These are phyloP conservation scores for Clamator glandarius DNA, from an alignment of 2,797 vertebrate genomes.

Conservation along the genomic window DNA sequence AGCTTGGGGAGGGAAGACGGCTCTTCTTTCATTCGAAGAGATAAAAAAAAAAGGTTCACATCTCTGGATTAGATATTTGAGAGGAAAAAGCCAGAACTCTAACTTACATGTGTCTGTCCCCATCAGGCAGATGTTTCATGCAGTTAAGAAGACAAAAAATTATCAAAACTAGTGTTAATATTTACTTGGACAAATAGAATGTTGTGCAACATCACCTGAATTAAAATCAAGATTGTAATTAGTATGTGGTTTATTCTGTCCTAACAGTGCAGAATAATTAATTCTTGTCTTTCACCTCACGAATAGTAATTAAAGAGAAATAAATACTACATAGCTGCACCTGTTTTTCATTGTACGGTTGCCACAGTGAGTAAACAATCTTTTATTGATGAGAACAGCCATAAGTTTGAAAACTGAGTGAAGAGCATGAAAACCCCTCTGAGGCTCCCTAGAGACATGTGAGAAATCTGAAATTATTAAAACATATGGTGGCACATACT, in stretches of 20 bases:
- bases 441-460: constrained; percentile 51
- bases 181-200: constrained; percentile 63
- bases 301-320: constrained; percentile 81
- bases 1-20: neutral
- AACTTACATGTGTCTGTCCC: neutral
- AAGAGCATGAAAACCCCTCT: constrained; percentile 46
- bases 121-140: neutral
- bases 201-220: constrained; percentile 36
- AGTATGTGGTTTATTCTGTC: constrained; percentile 69
- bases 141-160: neutral
- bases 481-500: constrained; percentile 48
- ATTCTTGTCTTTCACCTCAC: constrained; percentile 58
- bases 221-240: constrained; percentile 71
- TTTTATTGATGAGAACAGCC: constrained; percentile 78
- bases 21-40: neutral
- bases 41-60: neutral
- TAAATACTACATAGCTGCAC: constrained; percentile 74
- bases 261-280: constrained; percentile 74
- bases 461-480: constrained; percentile 68
- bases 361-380: constrained; percentile 69
- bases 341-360: constrained; percentile 70
- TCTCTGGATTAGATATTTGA: neutral
- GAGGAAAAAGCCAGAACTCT: neutral
- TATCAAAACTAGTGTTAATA: constrained; percentile 39
- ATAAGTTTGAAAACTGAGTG: constrained; percentile 30